A percentile compares a stretch with the other conserved stretches of the same genome.
Evolutionary conservation across 2,797 vertebrate genomes (phyloP).

Genomic region (Aplochiton taeniatus): DNA sequence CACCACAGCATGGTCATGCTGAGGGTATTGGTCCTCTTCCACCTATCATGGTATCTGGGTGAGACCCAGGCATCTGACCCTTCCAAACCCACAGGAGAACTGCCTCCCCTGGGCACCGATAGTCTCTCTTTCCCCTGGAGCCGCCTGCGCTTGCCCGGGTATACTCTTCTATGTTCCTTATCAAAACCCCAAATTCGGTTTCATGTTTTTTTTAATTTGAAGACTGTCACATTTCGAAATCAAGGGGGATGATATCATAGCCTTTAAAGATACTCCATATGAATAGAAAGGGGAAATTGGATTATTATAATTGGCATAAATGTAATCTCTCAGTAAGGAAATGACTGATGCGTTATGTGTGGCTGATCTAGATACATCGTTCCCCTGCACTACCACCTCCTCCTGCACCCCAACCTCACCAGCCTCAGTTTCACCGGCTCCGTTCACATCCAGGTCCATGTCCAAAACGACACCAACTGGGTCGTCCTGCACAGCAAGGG

Average conservation of each 20-base stretch:
- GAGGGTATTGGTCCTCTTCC: slow-evolving; percentile 46
- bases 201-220: no score
- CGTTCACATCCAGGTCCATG: slow-evolving; percentile 73
- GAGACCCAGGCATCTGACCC: slow-evolving; percentile 37
- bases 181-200: no score
- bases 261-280: no score
- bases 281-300: no score
- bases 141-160: slow-evolving; percentile 67
- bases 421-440: slow-evolving; percentile 71
- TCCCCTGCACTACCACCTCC: slow-evolving; percentile 74
- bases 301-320: no score
- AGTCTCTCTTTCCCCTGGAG: slow-evolving; percentile 79
- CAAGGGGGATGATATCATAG: no score
- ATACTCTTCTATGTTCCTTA: neutral
- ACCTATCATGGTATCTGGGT: slow-evolving; percentile 42
- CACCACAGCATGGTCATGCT: slow-evolving; percentile 44
- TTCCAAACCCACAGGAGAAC: slow-evolving; percentile 45
- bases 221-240: no score
- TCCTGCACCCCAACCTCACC: slow-evolving; percentile 77
- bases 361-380: slow-evolving; percentile 71
- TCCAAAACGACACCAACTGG: slow-evolving; percentile 78
- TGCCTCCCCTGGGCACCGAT: slow-evolving; percentile 49
- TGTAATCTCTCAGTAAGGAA: no score
- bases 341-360: neutral
- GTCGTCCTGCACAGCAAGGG: slow-evolving; percentile 76